phyloP scores from a whole-genome alignment of 2,113 vertebrate species.

The Ciconia boyciana region DNA sequence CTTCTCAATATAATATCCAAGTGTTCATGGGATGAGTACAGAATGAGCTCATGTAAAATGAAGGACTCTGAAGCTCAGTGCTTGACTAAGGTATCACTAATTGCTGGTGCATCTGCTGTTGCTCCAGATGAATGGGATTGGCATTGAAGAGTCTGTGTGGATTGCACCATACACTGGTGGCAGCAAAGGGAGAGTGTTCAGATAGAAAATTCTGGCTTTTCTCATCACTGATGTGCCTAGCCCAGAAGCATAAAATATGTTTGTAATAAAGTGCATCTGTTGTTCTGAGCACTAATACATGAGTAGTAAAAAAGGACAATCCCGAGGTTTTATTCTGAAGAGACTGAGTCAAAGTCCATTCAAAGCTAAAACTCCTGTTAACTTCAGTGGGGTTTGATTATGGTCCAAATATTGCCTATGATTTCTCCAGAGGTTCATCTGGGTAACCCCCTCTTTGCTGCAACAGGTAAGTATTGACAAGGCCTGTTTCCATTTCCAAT shows the following conservation, averaged over 20 bases:
- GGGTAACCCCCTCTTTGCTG: not conserved
- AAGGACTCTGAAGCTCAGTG: not conserved
- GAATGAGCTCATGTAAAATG: not conserved
- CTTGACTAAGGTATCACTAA: not conserved
- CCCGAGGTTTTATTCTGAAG: not conserved
- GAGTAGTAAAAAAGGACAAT: not conserved
- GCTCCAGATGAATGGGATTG: not conserved
- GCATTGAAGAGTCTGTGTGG: not conserved
- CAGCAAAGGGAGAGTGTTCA: not conserved
- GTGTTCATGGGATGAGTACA: not conserved
- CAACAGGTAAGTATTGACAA: not conserved
- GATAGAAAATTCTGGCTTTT: not conserved
- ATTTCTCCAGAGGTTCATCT: not conserved
- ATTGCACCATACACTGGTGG: not conserved
- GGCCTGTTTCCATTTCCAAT: not conserved
- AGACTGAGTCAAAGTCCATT: not conserved
- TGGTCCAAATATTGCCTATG: not conserved
- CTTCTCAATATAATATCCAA: not conserved
- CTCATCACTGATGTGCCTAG: not conserved
- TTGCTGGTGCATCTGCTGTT: not conserved
- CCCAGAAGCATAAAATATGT: not conserved
- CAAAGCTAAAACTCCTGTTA: not conserved
- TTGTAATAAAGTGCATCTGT: not conserved
- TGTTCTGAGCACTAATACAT: not conserved
- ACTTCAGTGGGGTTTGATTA: not conserved